Conservation (phyloP, 2,797 vertebrate genomes). For the Leucoraja ocellata region DNA sequence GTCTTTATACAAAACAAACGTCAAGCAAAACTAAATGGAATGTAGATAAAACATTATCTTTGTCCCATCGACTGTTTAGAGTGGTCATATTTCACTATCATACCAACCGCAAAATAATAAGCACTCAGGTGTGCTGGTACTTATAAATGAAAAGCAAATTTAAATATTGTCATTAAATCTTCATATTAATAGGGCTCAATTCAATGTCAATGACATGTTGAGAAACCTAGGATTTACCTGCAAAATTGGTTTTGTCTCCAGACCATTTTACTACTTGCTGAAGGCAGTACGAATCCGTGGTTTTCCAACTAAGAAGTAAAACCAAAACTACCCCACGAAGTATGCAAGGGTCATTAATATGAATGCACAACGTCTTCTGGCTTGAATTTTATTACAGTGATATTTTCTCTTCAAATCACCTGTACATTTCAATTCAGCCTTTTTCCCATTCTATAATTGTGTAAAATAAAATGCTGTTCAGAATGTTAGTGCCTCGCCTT, state of each 20-base stretch:
- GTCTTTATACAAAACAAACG: neutral
- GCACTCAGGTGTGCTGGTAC: neutral
- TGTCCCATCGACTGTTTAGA: neutral
- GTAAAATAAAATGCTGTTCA: neutral
- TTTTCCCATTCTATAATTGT: too few relatives aligned
- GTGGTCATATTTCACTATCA: neutral
- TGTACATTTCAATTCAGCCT: neutral
- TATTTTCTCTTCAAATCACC: neutral
- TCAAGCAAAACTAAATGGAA: neutral
- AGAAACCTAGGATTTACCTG: neutral
- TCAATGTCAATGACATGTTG: neutral
- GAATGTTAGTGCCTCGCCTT: neutral
- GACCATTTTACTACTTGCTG: neutral
- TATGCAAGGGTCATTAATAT: neutral
- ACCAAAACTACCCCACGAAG: neutral
- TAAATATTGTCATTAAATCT: neutral
- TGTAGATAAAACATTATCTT: neutral
- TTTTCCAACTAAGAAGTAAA: neutral
- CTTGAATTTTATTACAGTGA: neutral
- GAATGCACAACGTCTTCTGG: neutral
- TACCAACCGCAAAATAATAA: neutral
- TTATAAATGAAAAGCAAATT: neutral
- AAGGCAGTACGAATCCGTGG: neutral
- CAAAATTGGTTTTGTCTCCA: neutral
- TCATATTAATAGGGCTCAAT: neutral